Conservation (phyloP, 1,140 invertebrate genomes). For the Scylla paramamosain region DNA sequence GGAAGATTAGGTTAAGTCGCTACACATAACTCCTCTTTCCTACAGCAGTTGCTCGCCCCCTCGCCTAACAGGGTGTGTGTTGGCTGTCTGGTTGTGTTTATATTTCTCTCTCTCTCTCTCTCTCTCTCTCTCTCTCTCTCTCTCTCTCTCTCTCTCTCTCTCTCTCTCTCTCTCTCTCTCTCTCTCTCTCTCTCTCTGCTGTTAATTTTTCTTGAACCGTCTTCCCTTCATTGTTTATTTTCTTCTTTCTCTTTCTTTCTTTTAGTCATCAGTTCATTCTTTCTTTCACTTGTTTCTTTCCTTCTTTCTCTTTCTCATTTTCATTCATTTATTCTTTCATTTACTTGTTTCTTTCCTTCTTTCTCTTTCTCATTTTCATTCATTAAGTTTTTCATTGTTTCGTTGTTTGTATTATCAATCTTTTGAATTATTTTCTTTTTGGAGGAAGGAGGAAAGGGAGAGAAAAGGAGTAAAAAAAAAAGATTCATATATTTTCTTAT, state of each 20-base stretch:
- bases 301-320: too few species aligned
- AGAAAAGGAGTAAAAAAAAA: too few species aligned
- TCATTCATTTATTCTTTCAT: too few species aligned
- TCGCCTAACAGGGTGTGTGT: too few species aligned
- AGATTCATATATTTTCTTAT: too few species aligned
- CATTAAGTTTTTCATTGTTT: too few species aligned
- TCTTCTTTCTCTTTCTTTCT: not conserved
- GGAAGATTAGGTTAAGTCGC: not conserved
- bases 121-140: not conserved
- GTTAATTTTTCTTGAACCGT: not conserved
- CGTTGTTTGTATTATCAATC: too few species aligned
- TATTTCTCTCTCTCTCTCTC: not conserved
- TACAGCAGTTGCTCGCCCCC: too few species aligned
- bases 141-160: not conserved
- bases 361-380: not conserved
- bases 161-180: not conserved
- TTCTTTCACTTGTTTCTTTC: not conserved
- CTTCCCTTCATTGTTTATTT: not conserved
- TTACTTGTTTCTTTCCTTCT: not conserved
- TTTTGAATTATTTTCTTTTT: too few species aligned
- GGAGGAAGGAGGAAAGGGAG: too few species aligned
- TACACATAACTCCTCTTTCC: not conserved
- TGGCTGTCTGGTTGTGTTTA: not conserved
- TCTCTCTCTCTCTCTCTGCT: not conserved
- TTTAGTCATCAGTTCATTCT: not conserved